These are phyloP conservation scores for Hetaerina titia DNA, from an alignment of 2,888 invertebrate species.

Conservation along the genomic window DNA sequence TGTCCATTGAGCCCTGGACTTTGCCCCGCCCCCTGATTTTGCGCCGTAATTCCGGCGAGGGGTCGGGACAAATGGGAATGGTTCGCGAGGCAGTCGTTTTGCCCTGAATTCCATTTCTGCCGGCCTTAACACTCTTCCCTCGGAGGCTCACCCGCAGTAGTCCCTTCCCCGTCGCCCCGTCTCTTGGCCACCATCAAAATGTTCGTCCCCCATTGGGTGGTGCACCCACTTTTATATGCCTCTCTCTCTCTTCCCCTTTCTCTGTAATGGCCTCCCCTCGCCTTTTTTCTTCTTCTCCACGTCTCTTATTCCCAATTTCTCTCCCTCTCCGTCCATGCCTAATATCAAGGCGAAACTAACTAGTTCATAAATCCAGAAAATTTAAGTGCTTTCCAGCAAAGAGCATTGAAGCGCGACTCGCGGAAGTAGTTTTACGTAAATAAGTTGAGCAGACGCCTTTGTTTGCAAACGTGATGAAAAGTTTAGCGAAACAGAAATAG, in stretches of 20 bases:
- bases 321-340: background rate
- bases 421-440: background rate
- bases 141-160: too few relatives aligned
- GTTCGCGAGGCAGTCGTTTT: background rate
- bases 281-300: background rate
- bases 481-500: too few relatives aligned
- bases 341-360: background rate
- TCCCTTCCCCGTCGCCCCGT: background rate
- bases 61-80: background rate
- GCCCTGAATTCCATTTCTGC: slow-evolving; percentile 54
- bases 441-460: background rate
- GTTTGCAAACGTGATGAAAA: background rate
- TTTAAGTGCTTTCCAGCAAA: too few relatives aligned
- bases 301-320: background rate
- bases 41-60: background rate
- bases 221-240: background rate
- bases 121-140: background rate
- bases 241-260: background rate
- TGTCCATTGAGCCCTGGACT: background rate
- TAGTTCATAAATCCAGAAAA: background rate
- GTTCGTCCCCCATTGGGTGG: background rate
- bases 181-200: slow-evolving; percentile 23
- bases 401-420: background rate
- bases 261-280: background rate
- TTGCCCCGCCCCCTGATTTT: background rate